Conservation (phyloP, 2,113 vertebrate genomes). For the Dromiciops gliroides region DNA sequence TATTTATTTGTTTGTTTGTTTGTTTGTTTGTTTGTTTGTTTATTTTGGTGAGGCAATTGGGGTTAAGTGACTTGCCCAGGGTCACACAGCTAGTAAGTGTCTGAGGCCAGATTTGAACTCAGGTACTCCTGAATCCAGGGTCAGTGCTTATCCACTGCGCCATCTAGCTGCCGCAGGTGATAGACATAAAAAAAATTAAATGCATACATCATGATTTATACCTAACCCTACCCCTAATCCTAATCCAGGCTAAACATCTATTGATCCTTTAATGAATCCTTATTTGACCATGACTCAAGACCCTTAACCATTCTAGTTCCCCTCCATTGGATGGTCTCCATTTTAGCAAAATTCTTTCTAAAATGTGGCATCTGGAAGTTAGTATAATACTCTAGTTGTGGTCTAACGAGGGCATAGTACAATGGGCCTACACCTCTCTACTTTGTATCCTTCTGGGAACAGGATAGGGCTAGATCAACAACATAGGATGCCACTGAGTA, state of each 20-base stretch:
- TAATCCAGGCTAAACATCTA: neutral
- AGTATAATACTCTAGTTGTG: neutral
- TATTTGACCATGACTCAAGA: neutral
- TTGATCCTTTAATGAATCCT: neutral
- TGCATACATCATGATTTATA: neutral
- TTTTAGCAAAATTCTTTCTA: neutral
- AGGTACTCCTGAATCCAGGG: no score
- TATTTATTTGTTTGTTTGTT: no score
- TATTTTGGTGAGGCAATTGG: no score
- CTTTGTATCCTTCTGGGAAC: neutral
- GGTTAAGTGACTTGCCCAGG: no score
- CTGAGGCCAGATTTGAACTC: no score
- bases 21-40: no score
- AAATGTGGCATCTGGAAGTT: neutral
- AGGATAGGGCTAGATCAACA: neutral
- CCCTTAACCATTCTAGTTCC: neutral
- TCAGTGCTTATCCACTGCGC: no score
- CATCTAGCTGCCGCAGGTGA: no score
- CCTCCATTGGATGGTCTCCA: neutral
- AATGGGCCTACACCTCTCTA: neutral
- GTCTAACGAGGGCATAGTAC: neutral
- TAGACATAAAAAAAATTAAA: neutral
- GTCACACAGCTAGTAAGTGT: no score
- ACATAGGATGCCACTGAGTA: neutral
- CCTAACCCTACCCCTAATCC: neutral